These are phyloP conservation scores for Spilosoma lubricipeda DNA, from an alignment of 2,888 invertebrate genomes.

Conservation along the genomic window DNA sequence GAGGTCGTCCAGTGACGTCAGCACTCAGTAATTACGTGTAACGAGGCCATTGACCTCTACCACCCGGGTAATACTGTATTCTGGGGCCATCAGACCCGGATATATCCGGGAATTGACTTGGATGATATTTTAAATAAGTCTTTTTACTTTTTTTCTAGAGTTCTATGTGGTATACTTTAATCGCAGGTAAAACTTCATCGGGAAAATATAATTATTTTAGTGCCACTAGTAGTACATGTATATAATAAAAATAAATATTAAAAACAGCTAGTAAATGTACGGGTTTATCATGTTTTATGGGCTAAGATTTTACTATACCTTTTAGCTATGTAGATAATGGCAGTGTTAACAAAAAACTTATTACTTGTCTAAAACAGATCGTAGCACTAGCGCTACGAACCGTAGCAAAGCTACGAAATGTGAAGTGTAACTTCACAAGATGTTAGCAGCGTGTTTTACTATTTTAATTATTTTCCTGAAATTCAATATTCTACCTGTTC, in stretches of 20 bases:
- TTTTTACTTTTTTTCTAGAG: slow-evolving; percentile 1
- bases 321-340: too few species aligned
- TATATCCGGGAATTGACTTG: slow-evolving; percentile 58
- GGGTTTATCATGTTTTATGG: too few species aligned
- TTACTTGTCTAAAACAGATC: not conserved
- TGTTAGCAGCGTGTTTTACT: not conserved
- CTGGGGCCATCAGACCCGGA: slow-evolving; percentile 51
- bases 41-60: slow-evolving; percentile 59
- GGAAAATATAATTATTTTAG: too few species aligned
- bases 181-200: too few species aligned
- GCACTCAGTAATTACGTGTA: slow-evolving; percentile 68
- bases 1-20: slow-evolving; percentile 60
- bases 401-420: slow-evolving; percentile 26
- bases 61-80: slow-evolving; percentile 57
- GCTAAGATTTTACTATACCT: too few species aligned
- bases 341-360: not conserved
- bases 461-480: not conserved
- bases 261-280: too few species aligned
- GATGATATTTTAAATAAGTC: slow-evolving; percentile 51
- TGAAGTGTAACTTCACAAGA: not conserved
- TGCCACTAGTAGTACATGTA: too few species aligned
- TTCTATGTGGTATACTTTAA: too few species aligned
- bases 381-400: slow-evolving; percentile 29
- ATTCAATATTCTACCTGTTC: not conserved
- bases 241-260: too few species aligned